Percentiles rank a stretch among this genome's conserved stretches.
phyloP scores from a whole-genome alignment of 2,113 vertebrate species.

The Phyllostomus hastatus region DNA sequence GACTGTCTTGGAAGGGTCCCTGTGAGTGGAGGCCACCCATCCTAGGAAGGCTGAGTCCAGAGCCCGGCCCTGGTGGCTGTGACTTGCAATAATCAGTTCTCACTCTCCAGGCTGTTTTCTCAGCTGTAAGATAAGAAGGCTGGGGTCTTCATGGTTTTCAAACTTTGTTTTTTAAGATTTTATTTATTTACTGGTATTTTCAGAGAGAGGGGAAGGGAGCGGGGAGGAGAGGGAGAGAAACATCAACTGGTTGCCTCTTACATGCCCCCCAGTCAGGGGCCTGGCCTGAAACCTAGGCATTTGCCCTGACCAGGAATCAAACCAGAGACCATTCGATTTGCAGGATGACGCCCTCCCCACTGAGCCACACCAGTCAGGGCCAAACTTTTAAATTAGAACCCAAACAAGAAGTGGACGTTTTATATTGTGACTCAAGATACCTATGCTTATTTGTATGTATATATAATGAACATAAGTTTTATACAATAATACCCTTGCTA shows the following conservation, averaged over 20 bases:
- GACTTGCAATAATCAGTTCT: conserved; percentile 1
- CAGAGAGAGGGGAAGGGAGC: no score
- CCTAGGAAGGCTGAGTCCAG: neutral
- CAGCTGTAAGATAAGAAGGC: neutral
- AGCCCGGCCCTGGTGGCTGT: neutral
- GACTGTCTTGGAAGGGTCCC: neutral
- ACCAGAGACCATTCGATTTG: no score
- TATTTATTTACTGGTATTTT: no score
- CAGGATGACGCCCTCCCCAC: no score
- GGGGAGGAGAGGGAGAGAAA: no score
- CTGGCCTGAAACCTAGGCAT: no score
- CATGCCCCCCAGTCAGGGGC: no score
- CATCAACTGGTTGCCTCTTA: no score
- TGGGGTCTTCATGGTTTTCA: conserved; percentile 27
- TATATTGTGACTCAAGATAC: neutral
- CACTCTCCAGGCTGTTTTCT: neutral
- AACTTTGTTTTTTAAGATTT: neutral
- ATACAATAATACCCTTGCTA: neutral
- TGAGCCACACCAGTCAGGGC: no score
- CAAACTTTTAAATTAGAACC: neutral
- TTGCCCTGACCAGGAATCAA: no score
- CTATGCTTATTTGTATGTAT: neutral
- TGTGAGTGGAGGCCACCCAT: neutral
- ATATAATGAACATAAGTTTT: neutral
- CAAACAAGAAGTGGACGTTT: conserved; percentile 4